Base-by-base conservation (phyloP, 2,888 invertebrate genomes). In the Amblyteles armatorius region DNA sequence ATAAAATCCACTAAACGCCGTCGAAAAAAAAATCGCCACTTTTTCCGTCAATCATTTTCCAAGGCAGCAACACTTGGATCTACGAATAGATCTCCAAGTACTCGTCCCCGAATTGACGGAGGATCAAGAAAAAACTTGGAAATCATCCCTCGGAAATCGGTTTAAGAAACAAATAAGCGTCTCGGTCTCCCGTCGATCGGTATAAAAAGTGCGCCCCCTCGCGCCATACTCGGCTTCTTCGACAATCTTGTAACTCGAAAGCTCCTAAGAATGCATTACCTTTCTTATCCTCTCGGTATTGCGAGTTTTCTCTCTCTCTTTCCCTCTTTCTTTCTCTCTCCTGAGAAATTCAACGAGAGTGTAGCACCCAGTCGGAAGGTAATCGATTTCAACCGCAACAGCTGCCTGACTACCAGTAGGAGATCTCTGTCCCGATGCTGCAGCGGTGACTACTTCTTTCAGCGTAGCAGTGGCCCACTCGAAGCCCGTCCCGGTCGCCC, bases 311-410 rank as follows among this genome's bases (percentile, higher is more conserved):
- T 44, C 44, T 44, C 16, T 3, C 44, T 3, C 44, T 16, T 33
- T 44, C 16, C 0, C 44, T 3, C 44, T 16, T 33, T 57, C 44
- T 44, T 13, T 44, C 16, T 3, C 44, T 3, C 44, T 16, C 44
- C 26, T 44, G 63, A 22, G 33, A 63, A 22, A 74, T 78, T 65
- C 57, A 78, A 65, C 76, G 22, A 52, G 69, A 82, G 76, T 11
- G 13, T 7, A 22, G 48, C 29, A 67, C 55, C 11, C 79, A 72
- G 63, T 82, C 79, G 74, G 44, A 74, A 79, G 78, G 71, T 57
- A 85, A 82, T 85, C 84, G 84, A 85, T 85, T 82, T 79, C 73
- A 82, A 79, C 84, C 84, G 74, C 84, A 85, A 76, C 82, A 85
- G 79, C 82, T 82, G 84, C 84, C 74, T 76, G 74, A 44, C 60